Base-by-base conservation (phyloP, 2,888 invertebrate genomes). In the Brenthis daphne region DNA sequence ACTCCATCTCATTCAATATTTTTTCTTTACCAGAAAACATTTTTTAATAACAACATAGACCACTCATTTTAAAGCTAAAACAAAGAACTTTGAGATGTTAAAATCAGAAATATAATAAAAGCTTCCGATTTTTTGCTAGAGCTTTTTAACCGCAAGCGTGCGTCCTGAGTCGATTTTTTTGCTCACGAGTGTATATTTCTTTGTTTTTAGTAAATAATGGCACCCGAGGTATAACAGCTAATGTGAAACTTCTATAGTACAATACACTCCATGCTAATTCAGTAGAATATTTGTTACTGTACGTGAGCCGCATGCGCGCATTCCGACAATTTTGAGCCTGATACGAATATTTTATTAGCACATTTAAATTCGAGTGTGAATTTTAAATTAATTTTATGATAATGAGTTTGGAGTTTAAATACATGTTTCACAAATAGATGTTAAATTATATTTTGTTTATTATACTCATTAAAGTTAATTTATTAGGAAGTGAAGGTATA, bases 331-430 rank as follows among this genome's bases (percentile, higher is more conserved):
- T 60, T n/a, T 13, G 57, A 56, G 47, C 60, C 48, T 65, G 69
- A 43, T 58, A 47, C 33, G 69, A 69, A 69, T 69, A 69, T 61
- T 47, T 51, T 33, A 58, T 65, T 57, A 51, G 16, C 63, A 13
- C 43, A 63, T 63, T 54, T n/a, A 63, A 43, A 63, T 63, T 53
- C 63, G 20, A 51, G 37, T 54, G 53, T 60, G 47, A 48, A 58
- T 57, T 65, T 50, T 37, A 14, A 51, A 54, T 5, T 43, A 63
- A 63, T 63, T 63, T 20, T 63, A 63, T 43, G 54, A 63, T 63
- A 54, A 63, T 63, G 20, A 53, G 63, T 3, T 43, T 63, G 16
- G 51, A 20, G 37, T 54, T 43, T 54, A 14, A 33, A 50, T 50
- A 50, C 60, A 60, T 60, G 60, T 60, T 29, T 60, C 48, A 29